Conservation (phyloP, 1,140 invertebrate genomes). For the Drosophila busckii region DNA sequence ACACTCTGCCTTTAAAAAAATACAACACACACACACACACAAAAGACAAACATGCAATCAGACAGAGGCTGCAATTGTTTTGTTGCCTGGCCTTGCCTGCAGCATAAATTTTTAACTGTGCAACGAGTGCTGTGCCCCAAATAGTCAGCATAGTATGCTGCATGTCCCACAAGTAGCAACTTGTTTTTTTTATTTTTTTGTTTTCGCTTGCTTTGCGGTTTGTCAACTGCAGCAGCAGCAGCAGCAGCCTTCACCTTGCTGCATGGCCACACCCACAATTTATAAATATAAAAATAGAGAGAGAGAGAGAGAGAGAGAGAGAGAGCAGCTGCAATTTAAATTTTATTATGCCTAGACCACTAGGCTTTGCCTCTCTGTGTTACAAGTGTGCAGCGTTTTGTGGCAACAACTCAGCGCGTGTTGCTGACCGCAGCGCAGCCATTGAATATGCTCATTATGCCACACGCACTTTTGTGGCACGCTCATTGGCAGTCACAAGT, state of each 20-base stretch:
- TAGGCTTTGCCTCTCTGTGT: neutral
- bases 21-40: neutral
- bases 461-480: slow-evolving; percentile 57
- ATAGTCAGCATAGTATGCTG: neutral
- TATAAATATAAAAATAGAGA: slow-evolving; percentile 13
- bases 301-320: neutral
- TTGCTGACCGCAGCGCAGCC: slow-evolving; percentile 40
- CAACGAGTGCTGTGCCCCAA: neutral
- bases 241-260: slow-evolving; percentile 73
- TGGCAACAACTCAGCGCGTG: too few relatives aligned
- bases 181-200: too few relatives aligned
- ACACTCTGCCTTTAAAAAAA: slow-evolving; percentile 3
- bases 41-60: neutral
- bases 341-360: slow-evolving; percentile 29
- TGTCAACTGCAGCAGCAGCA: slow-evolving; percentile 67
- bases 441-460: slow-evolving; percentile 62
- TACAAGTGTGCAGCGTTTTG: slow-evolving; percentile 13
- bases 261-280: slow-evolving; percentile 41
- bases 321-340: slow-evolving; percentile 3
- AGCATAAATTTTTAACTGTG: slow-evolving; percentile 68
- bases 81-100: slow-evolving; percentile 55
- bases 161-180: neutral
- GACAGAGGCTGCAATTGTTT: neutral
- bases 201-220: slow-evolving; percentile 40
- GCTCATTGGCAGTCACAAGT: too few relatives aligned